Evolutionary conservation across 2,797 vertebrate species (phyloP), one percentile per base, ranked within the genome.

Genomic region (Sparidentex hasta): DNA sequence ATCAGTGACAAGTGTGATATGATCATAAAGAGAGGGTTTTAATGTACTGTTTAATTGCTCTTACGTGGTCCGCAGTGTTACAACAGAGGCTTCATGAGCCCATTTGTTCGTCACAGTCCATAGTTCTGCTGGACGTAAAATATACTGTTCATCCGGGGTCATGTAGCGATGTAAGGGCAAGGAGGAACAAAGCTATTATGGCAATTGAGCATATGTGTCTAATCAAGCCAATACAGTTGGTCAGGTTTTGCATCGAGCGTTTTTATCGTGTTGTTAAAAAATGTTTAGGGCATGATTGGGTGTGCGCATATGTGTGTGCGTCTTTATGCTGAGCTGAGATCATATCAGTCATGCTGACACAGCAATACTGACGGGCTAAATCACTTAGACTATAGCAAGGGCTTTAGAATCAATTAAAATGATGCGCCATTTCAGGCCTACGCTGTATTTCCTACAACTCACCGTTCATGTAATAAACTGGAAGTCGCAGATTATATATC

Each of bases 21-120:
- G 91, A 95, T 95, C 94, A 90, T 94, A 93, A 95, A 93, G 92
- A 92, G 83, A 44, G 88, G 87, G 86, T 92, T 96, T 95, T 95
- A 95, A 96, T 95, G 93, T 88, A 95, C 90, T 95, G 94, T 93
- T 95, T 96, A 94, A 96, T 95, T 94, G 93, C 93, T 94, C 91
- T 91, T 89, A 93, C 92, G 91, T 84, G 90, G 83, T 83, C 87
- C 73, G 64, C 85, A 55, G 82, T 75, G 84, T 83, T 90, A 83
- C 71, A 83, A 91, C 76, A 75, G 84, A 74, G 82, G 83, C 67
- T 87, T 73, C 67, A 54, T 46, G 0, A 78, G 89, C 81, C 90
- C 91, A 89, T 91, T 90, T 92, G 76, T 87, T 87, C 76, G 59
- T 62, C 57, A 4, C 74, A 78, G 73, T 69, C 55, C 46, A 21